These are phyloP conservation scores for Crematogaster levior DNA, from an alignment of 2,888 invertebrate species.

Conservation along the genomic window DNA sequence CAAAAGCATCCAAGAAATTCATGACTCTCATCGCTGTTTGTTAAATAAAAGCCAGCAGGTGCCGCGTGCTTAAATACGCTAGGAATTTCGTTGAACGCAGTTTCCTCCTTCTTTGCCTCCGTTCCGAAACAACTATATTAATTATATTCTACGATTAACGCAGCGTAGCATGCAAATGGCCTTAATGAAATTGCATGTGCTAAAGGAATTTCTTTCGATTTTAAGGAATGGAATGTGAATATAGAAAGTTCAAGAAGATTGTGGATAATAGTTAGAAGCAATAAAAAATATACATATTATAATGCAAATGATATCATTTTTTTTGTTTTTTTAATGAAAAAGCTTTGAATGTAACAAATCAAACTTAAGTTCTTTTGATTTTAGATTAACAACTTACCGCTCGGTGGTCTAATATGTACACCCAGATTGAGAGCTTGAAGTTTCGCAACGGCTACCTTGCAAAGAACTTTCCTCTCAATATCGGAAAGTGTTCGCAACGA, in stretches of 20 bases:
- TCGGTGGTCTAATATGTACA: constrained; percentile 92
- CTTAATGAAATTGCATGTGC: not conserved
- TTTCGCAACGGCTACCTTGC: constrained; percentile 94
- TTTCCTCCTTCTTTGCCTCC: constrained; percentile 21
- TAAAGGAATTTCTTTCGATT: not conserved
- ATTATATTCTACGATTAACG: not conserved
- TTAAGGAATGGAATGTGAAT: not conserved
- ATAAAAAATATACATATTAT: not conserved
- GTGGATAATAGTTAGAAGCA: not conserved
- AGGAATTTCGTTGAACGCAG: constrained; percentile 26
- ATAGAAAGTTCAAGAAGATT: not conserved
- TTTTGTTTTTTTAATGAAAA: not conserved
- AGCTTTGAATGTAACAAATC: not conserved
- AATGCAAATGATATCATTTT: not conserved
- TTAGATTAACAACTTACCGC: constrained; percentile 87
- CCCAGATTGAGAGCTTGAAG: constrained; percentile 95
- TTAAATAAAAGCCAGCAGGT: constrained; percentile 26
- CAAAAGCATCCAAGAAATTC: constrained; percentile 43
- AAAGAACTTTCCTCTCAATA: constrained; percentile 92
- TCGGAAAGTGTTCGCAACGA: constrained; percentile 92
- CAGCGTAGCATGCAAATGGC: not conserved
- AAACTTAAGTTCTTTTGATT: not conserved
- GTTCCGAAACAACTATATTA: constrained; percentile 1
- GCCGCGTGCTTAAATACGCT: constrained; percentile 11
- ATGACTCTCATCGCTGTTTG: constrained; percentile 22